Conservation (phyloP, 2,797 vertebrate species). For the Ctenosaura bakeri region DNA sequence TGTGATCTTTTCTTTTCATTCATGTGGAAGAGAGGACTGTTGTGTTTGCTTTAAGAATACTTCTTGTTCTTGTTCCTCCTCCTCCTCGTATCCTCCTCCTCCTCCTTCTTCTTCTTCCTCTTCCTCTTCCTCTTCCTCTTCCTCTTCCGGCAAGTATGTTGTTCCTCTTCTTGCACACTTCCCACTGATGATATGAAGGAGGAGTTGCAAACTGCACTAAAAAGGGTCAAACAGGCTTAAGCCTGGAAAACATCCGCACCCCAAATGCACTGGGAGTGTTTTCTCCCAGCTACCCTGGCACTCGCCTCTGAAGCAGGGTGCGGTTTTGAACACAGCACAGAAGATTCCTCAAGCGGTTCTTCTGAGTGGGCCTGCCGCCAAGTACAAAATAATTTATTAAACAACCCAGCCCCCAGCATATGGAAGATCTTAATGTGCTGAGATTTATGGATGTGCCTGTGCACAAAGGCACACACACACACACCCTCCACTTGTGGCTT, state of each 20-base stretch:
- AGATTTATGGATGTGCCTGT: constrained; percentile 37
- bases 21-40: background rate
- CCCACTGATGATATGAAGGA: background rate
- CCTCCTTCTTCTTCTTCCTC: too few species aligned
- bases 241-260: constrained; percentile 37
- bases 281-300: constrained; percentile 23
- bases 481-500: constrained; percentile 14
- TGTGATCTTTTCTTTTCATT: background rate
- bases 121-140: too few species aligned
- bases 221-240: constrained; percentile 18
- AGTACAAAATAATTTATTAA: constrained; percentile 50
- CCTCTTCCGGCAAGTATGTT: background rate
- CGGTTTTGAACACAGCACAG: constrained; percentile 36
- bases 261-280: constrained; percentile 14
- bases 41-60: background rate
- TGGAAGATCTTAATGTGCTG: constrained; percentile 42
- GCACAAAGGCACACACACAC: constrained; percentile 23
- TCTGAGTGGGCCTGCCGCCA: constrained; percentile 20
- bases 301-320: constrained; percentile 36
- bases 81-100: too few species aligned
- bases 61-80: background rate
- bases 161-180: background rate
- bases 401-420: constrained; percentile 32
- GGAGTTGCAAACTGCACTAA: background rate
- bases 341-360: constrained; percentile 31